Base-by-base conservation (phyloP, 2,113 vertebrate genomes). In the Albula glossodonta region DNA sequence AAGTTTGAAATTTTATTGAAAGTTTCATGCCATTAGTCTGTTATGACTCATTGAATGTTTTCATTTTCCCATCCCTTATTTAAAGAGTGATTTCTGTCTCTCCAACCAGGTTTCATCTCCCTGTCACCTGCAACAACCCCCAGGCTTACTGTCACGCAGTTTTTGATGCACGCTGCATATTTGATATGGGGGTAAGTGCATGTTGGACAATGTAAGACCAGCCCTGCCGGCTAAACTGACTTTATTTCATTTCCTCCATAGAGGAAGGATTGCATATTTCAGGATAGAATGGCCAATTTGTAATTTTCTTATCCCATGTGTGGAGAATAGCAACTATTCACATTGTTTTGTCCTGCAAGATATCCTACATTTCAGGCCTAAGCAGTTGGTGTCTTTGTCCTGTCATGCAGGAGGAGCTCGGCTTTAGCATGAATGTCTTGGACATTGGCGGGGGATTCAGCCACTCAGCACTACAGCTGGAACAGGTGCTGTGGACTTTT, bases 111-210 rank as follows among this genome's bases (percentile, higher is more conserved):
- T 99, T 96, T 93, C 96, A 98, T 87, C 92, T 99, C 93, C 96
- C 96, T 90, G 93, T 94, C 92, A 92, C 96, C 93, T 97, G 96
- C 92, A 94, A 96, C 87, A 96, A 98, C 89, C 93, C 93, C 90
- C 95, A 97, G 88, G 94, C 91, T 0, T 99, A 98, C 83, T 91
- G 94, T 88, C 97, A 97, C 89, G 98, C 97, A 84, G 90, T 99
- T 25, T 97, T 97, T 88, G 98, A 99, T 93, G 98, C 98, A 82
- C 97, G 98, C 79, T 99, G 97, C 95, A 96, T 99, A 87, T 99
- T 98, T 95, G 98, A 99, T 91, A 99, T 99, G 97, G 98, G 96
- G 93, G 98, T 99, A 95, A 98, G 98, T 97, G 89, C 3, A n/a
- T 74, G 70, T 31, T 74, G 31, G 0, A 41, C 31, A 41, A 41